These are phyloP conservation scores for Papilio glaucus DNA, from an alignment of 1,140 invertebrate species.

Conservation along the genomic window DNA sequence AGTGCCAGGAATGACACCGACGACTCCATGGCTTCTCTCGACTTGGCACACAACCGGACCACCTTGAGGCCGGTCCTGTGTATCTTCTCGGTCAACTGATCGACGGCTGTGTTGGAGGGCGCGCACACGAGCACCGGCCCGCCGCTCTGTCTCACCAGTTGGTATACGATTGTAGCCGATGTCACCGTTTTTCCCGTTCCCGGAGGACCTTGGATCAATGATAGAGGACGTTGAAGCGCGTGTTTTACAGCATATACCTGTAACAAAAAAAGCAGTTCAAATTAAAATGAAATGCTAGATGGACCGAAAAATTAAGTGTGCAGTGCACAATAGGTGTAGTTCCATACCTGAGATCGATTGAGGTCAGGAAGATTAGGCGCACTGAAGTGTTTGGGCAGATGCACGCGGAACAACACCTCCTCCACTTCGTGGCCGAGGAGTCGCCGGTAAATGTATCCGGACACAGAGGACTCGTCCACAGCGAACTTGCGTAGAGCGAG, in stretches of 20 bases:
- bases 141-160: conserved; percentile 96
- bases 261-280: conserved; percentile 40
- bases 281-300: conserved; percentile 31
- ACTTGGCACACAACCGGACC: conserved; percentile 98
- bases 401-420: conserved; percentile 95
- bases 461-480: conserved; percentile 97
- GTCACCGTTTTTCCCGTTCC: conserved; percentile 99
- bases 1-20: conserved; percentile 98
- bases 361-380: conserved; percentile 98
- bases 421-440: conserved; percentile 98
- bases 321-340: background rate
- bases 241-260: conserved; percentile 99
- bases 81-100: conserved; percentile 99
- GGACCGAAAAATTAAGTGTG: background rate
- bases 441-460: conserved; percentile 98
- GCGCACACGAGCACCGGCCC: conserved; percentile 99
- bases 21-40: conserved; percentile 98
- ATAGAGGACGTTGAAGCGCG: conserved; percentile 97
- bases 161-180: conserved; percentile 99
- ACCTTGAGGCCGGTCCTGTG: conserved; percentile 98
- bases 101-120: conserved; percentile 99
- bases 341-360: conserved; percentile 94
- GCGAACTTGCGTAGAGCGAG: conserved; percentile 97
- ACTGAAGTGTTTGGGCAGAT: conserved; percentile 97
- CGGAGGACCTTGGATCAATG: conserved; percentile 97